These are phyloP conservation scores for Herpailurus yagouaroundi DNA, from an alignment of 2,113 vertebrate species.

Conservation along the genomic window DNA sequence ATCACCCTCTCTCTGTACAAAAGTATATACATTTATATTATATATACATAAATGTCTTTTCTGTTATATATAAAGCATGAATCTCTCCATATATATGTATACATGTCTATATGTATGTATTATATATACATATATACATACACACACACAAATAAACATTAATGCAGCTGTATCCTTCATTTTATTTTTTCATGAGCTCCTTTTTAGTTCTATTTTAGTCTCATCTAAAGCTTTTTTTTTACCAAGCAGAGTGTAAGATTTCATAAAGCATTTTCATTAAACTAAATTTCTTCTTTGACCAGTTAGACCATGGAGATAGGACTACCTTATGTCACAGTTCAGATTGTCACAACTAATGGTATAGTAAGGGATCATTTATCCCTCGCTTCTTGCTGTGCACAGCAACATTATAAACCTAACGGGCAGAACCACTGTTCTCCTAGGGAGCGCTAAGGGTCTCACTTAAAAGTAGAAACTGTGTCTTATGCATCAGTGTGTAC, in stretches of 20 bases:
- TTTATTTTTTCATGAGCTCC: not conserved
- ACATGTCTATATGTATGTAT: not conserved
- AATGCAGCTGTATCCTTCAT: not conserved
- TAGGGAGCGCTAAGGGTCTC: not conserved
- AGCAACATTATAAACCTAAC: not conserved
- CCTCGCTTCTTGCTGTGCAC: not conserved
- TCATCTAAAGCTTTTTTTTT: not conserved
- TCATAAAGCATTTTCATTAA: not conserved
- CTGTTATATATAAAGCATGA: not conserved
- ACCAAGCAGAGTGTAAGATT: not conserved
- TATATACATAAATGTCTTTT: not conserved
- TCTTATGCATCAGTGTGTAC: not conserved
- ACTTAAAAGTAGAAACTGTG: not conserved
- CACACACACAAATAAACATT: not conserved
- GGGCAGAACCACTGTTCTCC: not conserved
- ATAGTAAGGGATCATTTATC: not conserved
- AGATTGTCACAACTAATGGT: not conserved
- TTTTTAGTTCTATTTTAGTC: not conserved
- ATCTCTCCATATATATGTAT: not conserved
- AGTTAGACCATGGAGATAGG: not conserved
- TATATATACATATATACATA: not conserved
- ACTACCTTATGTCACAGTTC: not conserved
- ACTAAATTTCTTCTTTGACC: not conserved
- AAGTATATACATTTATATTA: not conserved
- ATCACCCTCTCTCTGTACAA: not conserved